phyloP scores from a whole-genome alignment of 2,113 vertebrate genomes.

The Tachysurus fulvidraco region DNA sequence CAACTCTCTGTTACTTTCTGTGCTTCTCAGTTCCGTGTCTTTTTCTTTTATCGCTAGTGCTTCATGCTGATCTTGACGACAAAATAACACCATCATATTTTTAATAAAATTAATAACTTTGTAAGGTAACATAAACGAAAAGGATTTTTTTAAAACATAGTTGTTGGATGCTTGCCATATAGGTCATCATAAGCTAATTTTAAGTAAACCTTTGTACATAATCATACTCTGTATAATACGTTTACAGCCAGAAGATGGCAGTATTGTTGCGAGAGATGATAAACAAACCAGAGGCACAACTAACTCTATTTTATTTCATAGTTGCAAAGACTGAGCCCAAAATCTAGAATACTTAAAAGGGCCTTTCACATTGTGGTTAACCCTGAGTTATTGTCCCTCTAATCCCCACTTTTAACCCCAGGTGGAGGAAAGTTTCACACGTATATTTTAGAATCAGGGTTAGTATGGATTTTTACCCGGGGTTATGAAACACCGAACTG shows the following conservation, averaged over 20 bases:
- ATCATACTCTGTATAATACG: neutral
- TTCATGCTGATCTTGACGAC: conserved; percentile 4
- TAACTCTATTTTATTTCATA: neutral
- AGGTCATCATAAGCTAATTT: neutral
- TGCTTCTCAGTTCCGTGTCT: neutral
- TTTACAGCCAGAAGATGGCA: conserved; percentile 37
- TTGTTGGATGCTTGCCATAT: neutral
- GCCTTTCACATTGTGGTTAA: no score
- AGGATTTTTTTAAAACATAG: neutral
- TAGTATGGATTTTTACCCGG: no score
- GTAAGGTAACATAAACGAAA: neutral
- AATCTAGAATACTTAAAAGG: neutral
- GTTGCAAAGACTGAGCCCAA: conserved; percentile 19
- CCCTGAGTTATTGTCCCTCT: no score
- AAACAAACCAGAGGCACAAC: neutral
- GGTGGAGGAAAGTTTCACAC: no score
- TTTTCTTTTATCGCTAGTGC: neutral
- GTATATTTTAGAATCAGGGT: no score
- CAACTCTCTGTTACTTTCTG: neutral
- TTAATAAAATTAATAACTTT: neutral
- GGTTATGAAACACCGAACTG: no score
- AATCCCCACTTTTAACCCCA: no score
- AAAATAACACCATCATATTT: neutral
- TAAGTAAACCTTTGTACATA: neutral
- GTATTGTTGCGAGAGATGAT: conserved; percentile 32